A percentile compares a stretch with the other conserved stretches of the same genome.
phyloP scores from a whole-genome alignment of 2,888 invertebrate species.

The Pristionchus japonicus region DNA sequence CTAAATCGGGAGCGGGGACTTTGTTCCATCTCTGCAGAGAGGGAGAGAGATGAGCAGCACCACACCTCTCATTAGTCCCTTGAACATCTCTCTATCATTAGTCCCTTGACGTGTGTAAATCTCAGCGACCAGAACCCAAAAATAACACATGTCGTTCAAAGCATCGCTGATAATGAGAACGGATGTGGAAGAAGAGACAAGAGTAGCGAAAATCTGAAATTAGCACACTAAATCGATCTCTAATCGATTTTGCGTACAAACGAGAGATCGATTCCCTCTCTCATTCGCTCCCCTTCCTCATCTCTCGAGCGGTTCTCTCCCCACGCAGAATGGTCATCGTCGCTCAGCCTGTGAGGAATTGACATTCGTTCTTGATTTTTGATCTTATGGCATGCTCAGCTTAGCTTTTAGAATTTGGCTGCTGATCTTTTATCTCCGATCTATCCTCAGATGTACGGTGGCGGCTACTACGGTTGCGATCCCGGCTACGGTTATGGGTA shows the following conservation, averaged over 20 bases:
- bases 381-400: no score
- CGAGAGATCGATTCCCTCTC: background rate
- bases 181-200: background rate
- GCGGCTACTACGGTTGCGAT: constrained; percentile 18
- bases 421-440: background rate
- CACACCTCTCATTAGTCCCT: background rate
- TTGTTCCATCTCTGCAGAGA: background rate
- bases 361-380: background rate
- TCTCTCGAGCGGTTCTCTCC: background rate
- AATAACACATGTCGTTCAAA: background rate
- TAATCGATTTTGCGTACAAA: background rate
- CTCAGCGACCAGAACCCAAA: background rate
- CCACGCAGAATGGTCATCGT: constrained; percentile 28
- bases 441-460: background rate
- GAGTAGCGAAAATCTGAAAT: background rate
- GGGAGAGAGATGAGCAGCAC: background rate
- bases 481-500: background rate
- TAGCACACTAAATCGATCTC: background rate
- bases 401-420: no score
- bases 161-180: background rate
- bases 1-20: background rate
- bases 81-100: background rate
- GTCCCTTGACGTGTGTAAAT: background rate
- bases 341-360: constrained; percentile 7
- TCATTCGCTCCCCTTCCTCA: background rate